Base-by-base conservation (phyloP, 2,113 vertebrate species). In the Hyaena hyaena region DNA sequence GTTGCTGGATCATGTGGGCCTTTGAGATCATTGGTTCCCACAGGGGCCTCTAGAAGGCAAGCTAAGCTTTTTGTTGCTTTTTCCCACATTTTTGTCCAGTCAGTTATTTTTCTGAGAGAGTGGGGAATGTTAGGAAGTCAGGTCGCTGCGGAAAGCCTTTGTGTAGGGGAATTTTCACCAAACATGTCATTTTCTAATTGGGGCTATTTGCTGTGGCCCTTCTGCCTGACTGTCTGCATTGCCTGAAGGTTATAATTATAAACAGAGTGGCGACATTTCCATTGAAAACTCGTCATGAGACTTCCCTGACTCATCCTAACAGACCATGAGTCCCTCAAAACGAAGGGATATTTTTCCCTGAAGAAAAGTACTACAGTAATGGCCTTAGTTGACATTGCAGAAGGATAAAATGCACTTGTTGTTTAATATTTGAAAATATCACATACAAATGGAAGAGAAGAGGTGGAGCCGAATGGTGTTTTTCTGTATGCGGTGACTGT, bases 171-270 rank as follows among this genome's bases (percentile, higher is more conserved):
- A 88, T 90, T 81, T 87, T 95, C 66, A 48, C 43, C 63, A 55
- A 93, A 81, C 45, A 21, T 79, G 50, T 92, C 77, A 92, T 95
- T 95, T 97, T 77, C 97, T 90, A 82, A 88, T 82, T 45, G 86
- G 84, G 28, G 80, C 85, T 88, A 35, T 94, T 90, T 84, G 76
- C 88, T 71, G 35, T 19, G 7, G 81, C 76, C 88, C 81, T 71
- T 77, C 68, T 50, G 80, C 92, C 85, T n/a, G 71, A 6, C 58
- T 80, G 50, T 81, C 50, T 35, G 33, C 89, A 31, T 8, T 1
- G 55, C 84, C 65, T 5, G 48, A 39, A 58, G 45, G 35, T 10
- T 96, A 24, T 87, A 81, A 89, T 92, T 76, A 79, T 23, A 68
- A 88, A 48, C 61, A 68, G 69, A 55, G 61, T 0, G 39, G 61